Percentiles rank a stretch among this genome's conserved stretches.
phyloP scores from a whole-genome alignment of 2,888 invertebrate genomes.

The Epirrhoe tristata region DNA sequence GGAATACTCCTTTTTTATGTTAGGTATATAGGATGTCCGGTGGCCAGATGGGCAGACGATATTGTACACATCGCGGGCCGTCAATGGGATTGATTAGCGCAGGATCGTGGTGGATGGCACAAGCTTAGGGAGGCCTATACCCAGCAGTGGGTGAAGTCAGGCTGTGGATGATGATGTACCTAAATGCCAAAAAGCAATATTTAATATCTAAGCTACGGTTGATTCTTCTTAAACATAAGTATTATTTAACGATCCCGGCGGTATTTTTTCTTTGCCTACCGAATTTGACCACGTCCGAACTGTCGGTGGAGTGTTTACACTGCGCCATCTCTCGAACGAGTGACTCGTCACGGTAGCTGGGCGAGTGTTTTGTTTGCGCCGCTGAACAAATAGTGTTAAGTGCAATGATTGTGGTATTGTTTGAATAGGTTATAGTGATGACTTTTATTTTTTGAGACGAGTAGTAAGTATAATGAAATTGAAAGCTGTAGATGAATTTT shows the following conservation, averaged over 20 bases:
- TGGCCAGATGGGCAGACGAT: no score
- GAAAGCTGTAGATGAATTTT: not conserved
- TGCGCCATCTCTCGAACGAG: constrained; percentile 62
- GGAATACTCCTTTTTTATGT: no score
- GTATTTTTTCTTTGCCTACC: constrained; percentile 30
- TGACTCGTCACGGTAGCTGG: constrained; percentile 69
- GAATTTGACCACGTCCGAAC: constrained; percentile 39
- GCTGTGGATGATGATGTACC: no score
- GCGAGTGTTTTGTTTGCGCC: constrained; percentile 72
- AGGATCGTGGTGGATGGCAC: no score
- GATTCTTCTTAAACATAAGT: constrained; percentile 8
- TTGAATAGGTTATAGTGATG: constrained; percentile 51
- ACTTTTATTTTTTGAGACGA: constrained; percentile 20
- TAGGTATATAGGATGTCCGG: no score
- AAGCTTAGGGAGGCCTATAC: no score
- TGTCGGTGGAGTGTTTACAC: constrained; percentile 65
- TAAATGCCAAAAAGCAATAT: no score
- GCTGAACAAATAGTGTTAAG: constrained; percentile 67
- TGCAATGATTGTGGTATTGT: constrained; percentile 65
- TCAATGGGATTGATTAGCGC: no score
- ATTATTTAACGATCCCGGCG: constrained; percentile 24
- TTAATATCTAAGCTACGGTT: not conserved
- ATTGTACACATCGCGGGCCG: no score
- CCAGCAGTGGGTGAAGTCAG: no score
- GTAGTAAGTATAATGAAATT: constrained; percentile 7